A percentile compares a stretch with the other conserved stretches of the same genome.
Evolutionary conservation across 2,888 invertebrate genomes (phyloP).

Genomic region (Melinaea marsaeus): DNA sequence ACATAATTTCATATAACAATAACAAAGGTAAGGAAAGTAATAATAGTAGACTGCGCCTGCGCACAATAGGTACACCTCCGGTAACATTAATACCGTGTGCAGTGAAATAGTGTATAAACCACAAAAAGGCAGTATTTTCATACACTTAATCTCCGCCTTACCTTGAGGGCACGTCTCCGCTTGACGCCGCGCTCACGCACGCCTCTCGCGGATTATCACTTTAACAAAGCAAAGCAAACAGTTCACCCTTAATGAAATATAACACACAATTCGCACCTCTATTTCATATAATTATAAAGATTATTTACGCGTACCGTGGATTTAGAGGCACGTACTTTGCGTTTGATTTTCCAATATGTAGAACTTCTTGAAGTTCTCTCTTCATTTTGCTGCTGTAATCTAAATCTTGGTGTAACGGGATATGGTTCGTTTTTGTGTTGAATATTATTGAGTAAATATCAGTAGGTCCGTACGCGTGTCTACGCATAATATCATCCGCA

Average conservation of each 20-base stretch:
- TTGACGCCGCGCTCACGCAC: slow-evolving; percentile 57
- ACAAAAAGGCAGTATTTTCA: neutral
- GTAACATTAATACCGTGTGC: too few relatives aligned
- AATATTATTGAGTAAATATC: slow-evolving; percentile 33
- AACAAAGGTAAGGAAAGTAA: too few relatives aligned
- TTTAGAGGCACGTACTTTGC: slow-evolving; percentile 29
- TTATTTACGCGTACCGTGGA: slow-evolving; percentile 30
- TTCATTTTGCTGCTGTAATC: slow-evolving; percentile 26
- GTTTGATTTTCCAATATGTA: slow-evolving; percentile 36
- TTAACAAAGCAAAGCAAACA: slow-evolving; percentile 49
- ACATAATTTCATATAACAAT: too few relatives aligned
- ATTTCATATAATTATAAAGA: slow-evolving; percentile 37
- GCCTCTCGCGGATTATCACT: slow-evolving; percentile 58
- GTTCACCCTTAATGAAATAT: slow-evolving; percentile 53
- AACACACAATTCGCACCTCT: slow-evolving; percentile 49
- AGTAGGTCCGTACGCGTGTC: slow-evolving; percentile 56
- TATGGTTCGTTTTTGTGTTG: slow-evolving; percentile 39
- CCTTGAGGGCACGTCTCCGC: slow-evolving; percentile 49
- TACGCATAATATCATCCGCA: slow-evolving; percentile 73
- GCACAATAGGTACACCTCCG: neutral
- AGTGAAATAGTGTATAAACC: neutral
- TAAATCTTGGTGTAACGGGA: slow-evolving; percentile 29
- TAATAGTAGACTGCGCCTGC: too few relatives aligned
- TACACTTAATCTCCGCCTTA: slow-evolving; percentile 51
- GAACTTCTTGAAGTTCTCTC: slow-evolving; percentile 23